Conservation (phyloP, 2,797 vertebrate species). For the Clarias fuscus region DNA sequence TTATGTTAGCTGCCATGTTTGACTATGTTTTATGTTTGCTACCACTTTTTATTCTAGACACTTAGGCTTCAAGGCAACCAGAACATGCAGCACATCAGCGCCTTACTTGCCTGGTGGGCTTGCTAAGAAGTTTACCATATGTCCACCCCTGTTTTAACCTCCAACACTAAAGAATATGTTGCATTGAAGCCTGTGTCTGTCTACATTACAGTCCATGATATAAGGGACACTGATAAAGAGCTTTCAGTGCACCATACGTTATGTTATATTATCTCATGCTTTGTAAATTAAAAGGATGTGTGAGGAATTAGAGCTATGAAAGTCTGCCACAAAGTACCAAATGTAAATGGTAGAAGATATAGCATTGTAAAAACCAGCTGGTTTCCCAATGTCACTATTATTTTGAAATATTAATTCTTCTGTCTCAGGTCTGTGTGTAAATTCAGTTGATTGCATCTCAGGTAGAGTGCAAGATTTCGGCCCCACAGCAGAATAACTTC, state of each 20-base stretch:
- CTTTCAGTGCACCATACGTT: neutral
- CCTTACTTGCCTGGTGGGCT: neutral
- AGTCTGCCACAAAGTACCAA: neutral
- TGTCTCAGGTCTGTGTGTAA: constrained; percentile 58
- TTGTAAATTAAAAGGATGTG: neutral
- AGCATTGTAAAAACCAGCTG: constrained; percentile 6
- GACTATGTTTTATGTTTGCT: neutral
- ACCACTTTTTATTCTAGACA: neutral
- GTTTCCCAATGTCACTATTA: constrained; percentile 65
- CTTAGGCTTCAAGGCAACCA: neutral
- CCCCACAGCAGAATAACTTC: constrained; percentile 79
- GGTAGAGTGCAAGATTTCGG: constrained; percentile 93
- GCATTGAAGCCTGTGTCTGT: neutral
- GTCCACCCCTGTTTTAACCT: neutral
- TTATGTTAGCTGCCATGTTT: neutral
- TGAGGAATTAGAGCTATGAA: neutral
- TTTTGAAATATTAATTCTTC: constrained; percentile 61
- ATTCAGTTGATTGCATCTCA: constrained; percentile 98
- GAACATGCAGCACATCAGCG: neutral
- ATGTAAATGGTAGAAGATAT: constrained; percentile 8
- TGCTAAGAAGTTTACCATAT: neutral
- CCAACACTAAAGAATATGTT: neutral
- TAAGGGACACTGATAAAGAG: neutral
- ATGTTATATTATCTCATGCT: constrained; percentile 6
- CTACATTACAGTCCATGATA: neutral